Evolutionary conservation across 2,888 invertebrate genomes (phyloP), one percentile per base, ranked within the genome.

Genomic region (Temnothorax unifasciatus): DNA sequence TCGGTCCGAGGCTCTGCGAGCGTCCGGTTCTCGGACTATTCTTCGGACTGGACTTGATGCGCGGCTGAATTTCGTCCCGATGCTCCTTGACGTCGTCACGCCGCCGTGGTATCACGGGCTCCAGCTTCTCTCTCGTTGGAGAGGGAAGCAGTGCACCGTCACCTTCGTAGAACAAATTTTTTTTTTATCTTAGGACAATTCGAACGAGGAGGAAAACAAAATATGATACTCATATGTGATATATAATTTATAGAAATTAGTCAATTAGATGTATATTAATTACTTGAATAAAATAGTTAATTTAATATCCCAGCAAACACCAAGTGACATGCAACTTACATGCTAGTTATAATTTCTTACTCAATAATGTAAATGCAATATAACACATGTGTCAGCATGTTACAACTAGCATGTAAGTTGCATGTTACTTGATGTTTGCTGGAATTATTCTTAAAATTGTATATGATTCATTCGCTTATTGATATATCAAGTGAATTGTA

Each of bases 1-100:
- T 95, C 66, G 97, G 97, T 88, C 97, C 97, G 91, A 97, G 96
- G 85, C 97, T 97, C 94, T 97, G 97, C 83, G 97, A 97, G 92
- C 97, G 96, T 94, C 95, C 95, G 88, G 95, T 95, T 90, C 95
- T 94, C n/a, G 95, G 95, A 91, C 95, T 96, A 81, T 95, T 96
- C 93, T 97, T 97, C 61, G 96, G 96, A 90, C 96, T 96, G 87
- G 96, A 95, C 92, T 96, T 96, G 11, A 94, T 93, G 85, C 92
- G 92, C 38, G 93, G 93, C 82, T 94, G 94, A 68, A 92, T 91
- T 87, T 94, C 94, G 18, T 92, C 93, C n/a, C 92, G 92, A 18
- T 92, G 91, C 50, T 93, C 94, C 90, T 95, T 95, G 76, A 95
- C 93, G 84, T 96, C 96, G 85, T 96, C 96, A 83, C 96, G 96